Conservation (phyloP, 2,888 invertebrate species). For the Cryptocephalus moraei region DNA sequence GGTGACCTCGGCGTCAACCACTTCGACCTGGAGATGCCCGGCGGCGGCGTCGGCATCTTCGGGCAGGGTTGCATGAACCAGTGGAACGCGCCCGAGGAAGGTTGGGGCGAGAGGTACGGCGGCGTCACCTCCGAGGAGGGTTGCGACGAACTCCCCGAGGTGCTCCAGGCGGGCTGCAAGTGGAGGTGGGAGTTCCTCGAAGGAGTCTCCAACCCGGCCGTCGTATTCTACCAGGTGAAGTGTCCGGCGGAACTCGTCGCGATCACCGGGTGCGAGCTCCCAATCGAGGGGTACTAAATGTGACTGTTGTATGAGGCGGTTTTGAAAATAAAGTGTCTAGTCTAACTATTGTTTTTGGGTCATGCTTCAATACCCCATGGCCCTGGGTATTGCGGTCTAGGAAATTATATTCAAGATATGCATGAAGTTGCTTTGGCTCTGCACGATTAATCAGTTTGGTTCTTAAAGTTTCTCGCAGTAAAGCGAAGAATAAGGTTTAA, state of each 20-base stretch:
- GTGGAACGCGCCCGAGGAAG: neutral
- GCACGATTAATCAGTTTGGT: too few species aligned
- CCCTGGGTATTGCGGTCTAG: too few species aligned
- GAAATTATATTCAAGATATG: too few species aligned
- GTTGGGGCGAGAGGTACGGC: neutral
- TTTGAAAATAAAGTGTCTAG: too few species aligned
- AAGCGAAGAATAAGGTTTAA: too few species aligned
- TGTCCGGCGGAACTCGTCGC: slow-evolving; percentile 4
- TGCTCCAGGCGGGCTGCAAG: neutral
- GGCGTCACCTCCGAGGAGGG: neutral
- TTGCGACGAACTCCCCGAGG: neutral
- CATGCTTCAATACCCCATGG: too few species aligned
- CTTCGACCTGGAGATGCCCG: slow-evolving; percentile 6
- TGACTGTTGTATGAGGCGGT: too few species aligned
- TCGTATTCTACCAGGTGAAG: slow-evolving; percentile 4
- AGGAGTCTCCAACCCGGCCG: slow-evolving; percentile 4
- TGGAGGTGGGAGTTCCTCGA: neutral
- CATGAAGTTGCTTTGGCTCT: too few species aligned
- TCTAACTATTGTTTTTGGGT: too few species aligned
- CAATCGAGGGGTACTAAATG: too few species aligned
- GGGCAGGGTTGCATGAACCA: neutral
- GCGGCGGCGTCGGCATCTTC: slow-evolving; percentile 5
- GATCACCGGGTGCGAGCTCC: slow-evolving; percentile 4
- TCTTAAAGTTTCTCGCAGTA: too few species aligned
- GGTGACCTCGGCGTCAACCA: slow-evolving; percentile 2